A percentile compares a stretch with the other conserved stretches of the same genome.
phyloP scores from a whole-genome alignment of 1,140 invertebrate species.

The Orussus abietinus region DNA sequence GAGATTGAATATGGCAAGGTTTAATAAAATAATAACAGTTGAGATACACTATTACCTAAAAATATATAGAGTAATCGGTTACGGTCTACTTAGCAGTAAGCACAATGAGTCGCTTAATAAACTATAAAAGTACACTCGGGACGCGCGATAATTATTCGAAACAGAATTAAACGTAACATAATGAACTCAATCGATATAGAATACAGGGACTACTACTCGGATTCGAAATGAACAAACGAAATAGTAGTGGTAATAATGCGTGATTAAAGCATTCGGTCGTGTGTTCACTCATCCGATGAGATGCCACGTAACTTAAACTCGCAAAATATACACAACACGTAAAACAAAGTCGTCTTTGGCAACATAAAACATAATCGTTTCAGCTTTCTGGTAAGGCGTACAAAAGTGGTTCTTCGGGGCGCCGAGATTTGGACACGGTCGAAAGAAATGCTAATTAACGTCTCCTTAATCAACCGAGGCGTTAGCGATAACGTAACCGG shows the following conservation, averaged over 20 bases:
- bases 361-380: conserved; percentile 26
- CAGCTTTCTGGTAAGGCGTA: conserved; percentile 20
- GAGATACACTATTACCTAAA: conserved; percentile 26
- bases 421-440: no score
- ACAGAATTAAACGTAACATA: no score
- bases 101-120: conserved; percentile 23
- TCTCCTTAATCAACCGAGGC: no score
- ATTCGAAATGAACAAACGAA: no score
- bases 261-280: conserved; percentile 31
- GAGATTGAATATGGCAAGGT: conserved; percentile 38
- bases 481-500: no score
- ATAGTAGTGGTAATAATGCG: conserved; percentile 19
- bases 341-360: conserved; percentile 36
- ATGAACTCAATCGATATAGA: no score
- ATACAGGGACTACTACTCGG: no score
- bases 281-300: conserved; percentile 17
- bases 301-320: conserved; percentile 23
- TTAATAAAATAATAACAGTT: conserved; percentile 42
- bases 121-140: no score
- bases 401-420: no score
- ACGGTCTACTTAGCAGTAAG: conserved; percentile 25
- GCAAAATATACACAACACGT: conserved; percentile 32
- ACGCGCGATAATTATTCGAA: no score
- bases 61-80: conserved; percentile 34
- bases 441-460: no score